phyloP scores from a whole-genome alignment of 2,113 vertebrate genomes.

The Setophaga petechia region DNA sequence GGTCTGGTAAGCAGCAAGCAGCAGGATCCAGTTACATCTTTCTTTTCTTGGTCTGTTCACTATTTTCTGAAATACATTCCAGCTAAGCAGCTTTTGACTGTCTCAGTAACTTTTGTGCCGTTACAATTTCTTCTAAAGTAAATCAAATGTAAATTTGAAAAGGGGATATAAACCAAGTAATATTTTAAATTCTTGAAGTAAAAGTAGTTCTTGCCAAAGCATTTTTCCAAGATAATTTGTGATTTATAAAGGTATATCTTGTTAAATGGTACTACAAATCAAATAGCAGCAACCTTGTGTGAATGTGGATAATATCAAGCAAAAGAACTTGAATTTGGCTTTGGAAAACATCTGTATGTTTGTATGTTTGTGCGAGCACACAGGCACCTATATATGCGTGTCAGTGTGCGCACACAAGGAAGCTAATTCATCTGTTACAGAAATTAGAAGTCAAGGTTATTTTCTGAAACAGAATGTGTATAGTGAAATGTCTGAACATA shows the following conservation, averaged over 20 bases:
- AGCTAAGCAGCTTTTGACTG: conserved; percentile 10
- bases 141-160: not conserved
- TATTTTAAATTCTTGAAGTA: not conserved
- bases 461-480: conserved; percentile 2
- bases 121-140: not conserved
- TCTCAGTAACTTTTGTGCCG: not conserved
- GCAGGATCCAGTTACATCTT: conserved; percentile 51
- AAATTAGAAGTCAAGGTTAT: conserved; percentile 38
- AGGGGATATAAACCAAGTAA: not conserved
- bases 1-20: conserved; percentile 56
- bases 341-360: not conserved
- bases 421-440: conserved; percentile 37
- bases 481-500: not conserved
- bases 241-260: not conserved
- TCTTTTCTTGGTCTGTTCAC: conserved; percentile 50
- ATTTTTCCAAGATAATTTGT: not conserved
- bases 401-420: not conserved
- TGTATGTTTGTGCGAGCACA: not conserved
- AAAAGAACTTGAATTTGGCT: conserved; percentile 7
- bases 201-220: not conserved
- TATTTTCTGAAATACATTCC: conserved; percentile 49
- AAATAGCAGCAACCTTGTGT: not conserved
- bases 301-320: not conserved
- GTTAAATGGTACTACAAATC: not conserved
- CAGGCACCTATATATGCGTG: fast-evolving